Evolutionary conservation across 1,140 invertebrate species (phyloP).

Genomic region (Fopius arisanus): DNA sequence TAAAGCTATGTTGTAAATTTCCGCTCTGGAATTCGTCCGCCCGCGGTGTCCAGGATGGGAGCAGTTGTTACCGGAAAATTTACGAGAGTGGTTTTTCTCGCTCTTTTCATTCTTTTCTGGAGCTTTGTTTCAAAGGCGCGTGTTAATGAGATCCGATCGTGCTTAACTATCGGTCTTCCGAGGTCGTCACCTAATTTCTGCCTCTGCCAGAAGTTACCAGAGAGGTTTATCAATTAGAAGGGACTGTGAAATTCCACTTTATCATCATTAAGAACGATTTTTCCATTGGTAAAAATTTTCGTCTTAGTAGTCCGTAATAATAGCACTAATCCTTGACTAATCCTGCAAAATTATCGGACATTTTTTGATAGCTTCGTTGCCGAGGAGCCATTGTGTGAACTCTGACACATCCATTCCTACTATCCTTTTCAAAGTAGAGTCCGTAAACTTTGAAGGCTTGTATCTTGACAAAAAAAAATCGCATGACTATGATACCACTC

Average conservation of each 20-base stretch:
- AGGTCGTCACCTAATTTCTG: neutral
- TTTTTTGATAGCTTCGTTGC: too few relatives aligned
- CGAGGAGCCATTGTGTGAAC: too few relatives aligned
- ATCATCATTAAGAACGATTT: too few relatives aligned
- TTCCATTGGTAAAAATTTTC: too few relatives aligned
- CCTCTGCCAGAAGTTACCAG: neutral
- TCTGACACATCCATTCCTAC: too few relatives aligned
- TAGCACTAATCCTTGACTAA: too few relatives aligned
- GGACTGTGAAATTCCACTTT: neutral
- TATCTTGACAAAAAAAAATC: too few relatives aligned
- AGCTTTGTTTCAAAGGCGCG: neutral
- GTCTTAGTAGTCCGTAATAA: too few relatives aligned
- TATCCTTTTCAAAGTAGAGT: too few relatives aligned
- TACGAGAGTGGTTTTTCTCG: slow-evolving; percentile 30
- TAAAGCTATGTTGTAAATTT: slow-evolving; percentile 49
- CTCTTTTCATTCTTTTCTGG: neutral
- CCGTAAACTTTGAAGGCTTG: too few relatives aligned
- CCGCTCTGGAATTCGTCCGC: slow-evolving; percentile 29
- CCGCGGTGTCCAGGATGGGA: slow-evolving; percentile 25
- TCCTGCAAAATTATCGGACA: too few relatives aligned
- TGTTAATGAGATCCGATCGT: slow-evolving; percentile 47
- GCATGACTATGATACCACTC: too few relatives aligned
- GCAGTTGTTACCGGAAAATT: slow-evolving; percentile 51
- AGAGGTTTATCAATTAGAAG: neutral
- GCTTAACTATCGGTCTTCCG: slow-evolving; percentile 1